A percentile compares a stretch with the other conserved stretches of the same genome.
Evolutionary conservation across 2,888 invertebrate species (phyloP).

Genomic region (Pseudococcus longispinus): DNA sequence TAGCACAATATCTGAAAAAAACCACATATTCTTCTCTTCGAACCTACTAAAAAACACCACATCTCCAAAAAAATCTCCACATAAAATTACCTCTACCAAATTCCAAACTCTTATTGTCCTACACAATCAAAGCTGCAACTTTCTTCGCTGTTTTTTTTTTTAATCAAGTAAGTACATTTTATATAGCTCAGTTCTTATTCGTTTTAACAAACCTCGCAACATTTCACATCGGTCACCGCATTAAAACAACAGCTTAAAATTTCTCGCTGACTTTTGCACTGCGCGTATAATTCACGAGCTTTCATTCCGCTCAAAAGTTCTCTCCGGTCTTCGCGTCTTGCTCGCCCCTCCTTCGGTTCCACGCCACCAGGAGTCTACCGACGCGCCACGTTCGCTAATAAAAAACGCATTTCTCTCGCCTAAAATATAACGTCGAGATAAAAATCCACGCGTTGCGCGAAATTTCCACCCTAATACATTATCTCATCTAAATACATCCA

Average conservation of each 20-base stretch:
- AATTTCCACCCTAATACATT: slow-evolving; percentile 19
- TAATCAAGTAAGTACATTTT: background rate
- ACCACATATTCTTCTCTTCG: no score
- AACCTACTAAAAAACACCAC: no score
- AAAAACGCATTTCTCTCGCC: slow-evolving; percentile 1
- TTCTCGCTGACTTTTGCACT: background rate
- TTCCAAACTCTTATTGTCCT: no score
- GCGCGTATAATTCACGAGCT: slow-evolving; percentile 8
- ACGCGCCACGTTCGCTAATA: background rate
- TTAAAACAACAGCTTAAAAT: slow-evolving; percentile 6
- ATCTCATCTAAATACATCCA: slow-evolving; percentile 23
- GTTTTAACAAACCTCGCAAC: background rate
- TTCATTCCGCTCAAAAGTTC: background rate
- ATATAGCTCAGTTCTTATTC: background rate
- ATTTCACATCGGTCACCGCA: background rate
- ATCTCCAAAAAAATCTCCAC: no score
- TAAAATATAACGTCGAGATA: background rate
- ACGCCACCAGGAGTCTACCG: background rate
- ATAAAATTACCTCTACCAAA: no score
- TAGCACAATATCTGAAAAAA: no score
- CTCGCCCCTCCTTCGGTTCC: background rate
- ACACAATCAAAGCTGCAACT: background rate
- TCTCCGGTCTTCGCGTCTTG: background rate
- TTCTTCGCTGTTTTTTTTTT: background rate
- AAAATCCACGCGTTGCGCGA: background rate